Percentiles rank a stretch among this genome's conserved stretches.
Evolutionary conservation across 2,888 invertebrate genomes (phyloP).

Genomic region (Drosophila infuscata): DNA sequence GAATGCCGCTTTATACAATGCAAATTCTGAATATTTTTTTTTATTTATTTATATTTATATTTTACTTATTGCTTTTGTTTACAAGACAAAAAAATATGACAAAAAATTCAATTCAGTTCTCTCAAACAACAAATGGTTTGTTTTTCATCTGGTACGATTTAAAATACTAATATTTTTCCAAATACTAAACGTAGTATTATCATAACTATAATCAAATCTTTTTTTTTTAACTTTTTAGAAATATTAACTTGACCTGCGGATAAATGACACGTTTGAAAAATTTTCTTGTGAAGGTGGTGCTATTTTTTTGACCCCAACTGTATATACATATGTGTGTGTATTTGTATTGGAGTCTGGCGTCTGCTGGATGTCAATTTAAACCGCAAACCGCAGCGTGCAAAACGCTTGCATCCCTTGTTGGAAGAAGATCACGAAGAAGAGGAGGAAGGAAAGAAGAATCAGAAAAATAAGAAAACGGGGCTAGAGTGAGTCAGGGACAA

Average conservation of each 20-base stretch:
- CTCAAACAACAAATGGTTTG: too few relatives aligned
- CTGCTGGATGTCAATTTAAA: constrained; percentile 74
- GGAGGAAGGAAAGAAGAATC: background rate
- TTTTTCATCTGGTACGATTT: too few relatives aligned
- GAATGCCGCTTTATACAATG: background rate
- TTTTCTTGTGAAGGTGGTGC: background rate
- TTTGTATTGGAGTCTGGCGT: constrained; percentile 61
- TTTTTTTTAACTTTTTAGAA: too few relatives aligned
- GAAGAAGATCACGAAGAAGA: background rate
- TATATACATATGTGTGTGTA: background rate
- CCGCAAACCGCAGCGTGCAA: constrained; percentile 60
- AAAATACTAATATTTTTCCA: too few relatives aligned
- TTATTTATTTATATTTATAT: too few relatives aligned
- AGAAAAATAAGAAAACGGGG: background rate
- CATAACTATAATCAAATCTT: too few relatives aligned
- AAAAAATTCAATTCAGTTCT: too few relatives aligned
- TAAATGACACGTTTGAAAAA: background rate
- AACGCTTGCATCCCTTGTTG: constrained; percentile 12
- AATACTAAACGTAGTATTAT: too few relatives aligned
- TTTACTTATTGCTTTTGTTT: too few relatives aligned
- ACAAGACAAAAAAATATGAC: too few relatives aligned
- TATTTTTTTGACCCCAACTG: background rate
- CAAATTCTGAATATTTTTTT: background rate
- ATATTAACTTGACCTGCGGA: too few relatives aligned
- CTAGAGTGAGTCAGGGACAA: constrained; percentile 29